Percentiles rank a stretch among this genome's conserved stretches.
Evolutionary conservation across 2,888 invertebrate genomes (phyloP).

Genomic region (Glomeris marginata): DNA sequence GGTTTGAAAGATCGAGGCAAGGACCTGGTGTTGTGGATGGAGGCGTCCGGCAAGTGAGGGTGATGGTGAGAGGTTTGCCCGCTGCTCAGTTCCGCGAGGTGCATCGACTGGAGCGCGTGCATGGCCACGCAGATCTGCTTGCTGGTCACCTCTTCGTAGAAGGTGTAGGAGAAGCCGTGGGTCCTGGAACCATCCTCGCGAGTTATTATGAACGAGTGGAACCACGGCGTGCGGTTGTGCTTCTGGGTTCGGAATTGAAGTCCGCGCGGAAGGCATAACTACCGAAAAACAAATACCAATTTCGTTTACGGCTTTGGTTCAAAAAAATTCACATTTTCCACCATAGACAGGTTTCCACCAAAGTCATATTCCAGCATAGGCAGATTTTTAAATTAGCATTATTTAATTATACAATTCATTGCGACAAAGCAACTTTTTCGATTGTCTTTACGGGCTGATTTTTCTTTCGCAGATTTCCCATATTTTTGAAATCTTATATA

Average conservation of each 20-base stretch:
- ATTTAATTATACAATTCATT: no score
- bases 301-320: not conserved
- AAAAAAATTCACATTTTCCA: not conserved
- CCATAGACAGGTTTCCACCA: not conserved
- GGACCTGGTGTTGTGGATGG: conserved; percentile 52
- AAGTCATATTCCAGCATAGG: not conserved
- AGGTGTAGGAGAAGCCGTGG: conserved; percentile 87
- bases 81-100: conserved; percentile 68
- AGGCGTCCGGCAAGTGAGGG: not conserved
- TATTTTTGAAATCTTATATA: no score
- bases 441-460: no score
- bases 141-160: conserved; percentile 91
- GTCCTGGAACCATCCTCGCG: conserved; percentile 88
- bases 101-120: conserved; percentile 73
- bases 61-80: conserved; percentile 29
- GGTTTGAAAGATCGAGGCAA: conserved; percentile 80
- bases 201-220: conserved; percentile 95
- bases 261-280: conserved; percentile 92
- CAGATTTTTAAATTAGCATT: no score
- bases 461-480: no score
- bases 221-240: conserved; percentile 64
- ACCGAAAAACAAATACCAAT: conserved; percentile 22
- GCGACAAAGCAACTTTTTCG: no score
- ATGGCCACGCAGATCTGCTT: conserved; percentile 86
- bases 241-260: conserved; percentile 89